Conservation (phyloP, 2,797 vertebrate species). For the Oophaga sylvatica region DNA sequence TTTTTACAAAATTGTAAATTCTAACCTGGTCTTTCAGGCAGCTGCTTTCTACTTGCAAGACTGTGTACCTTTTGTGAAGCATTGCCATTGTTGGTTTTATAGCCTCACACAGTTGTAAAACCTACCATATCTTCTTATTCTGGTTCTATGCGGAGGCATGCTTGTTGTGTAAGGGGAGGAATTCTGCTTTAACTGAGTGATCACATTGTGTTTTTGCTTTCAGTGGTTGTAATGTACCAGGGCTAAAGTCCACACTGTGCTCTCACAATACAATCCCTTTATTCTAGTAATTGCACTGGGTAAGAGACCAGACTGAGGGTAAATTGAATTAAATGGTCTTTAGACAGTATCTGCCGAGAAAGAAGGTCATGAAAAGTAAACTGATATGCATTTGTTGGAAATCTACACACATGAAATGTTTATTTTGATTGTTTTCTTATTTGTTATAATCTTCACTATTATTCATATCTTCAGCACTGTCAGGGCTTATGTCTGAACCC, state of each 20-base stretch:
- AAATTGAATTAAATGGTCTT: not conserved
- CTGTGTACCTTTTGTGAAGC: not conserved
- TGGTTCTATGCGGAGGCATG: not conserved
- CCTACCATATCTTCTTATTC: not conserved
- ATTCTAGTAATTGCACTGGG: not conserved
- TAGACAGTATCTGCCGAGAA: no score
- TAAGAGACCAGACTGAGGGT: not conserved
- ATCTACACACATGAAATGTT: no score
- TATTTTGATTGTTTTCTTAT: no score
- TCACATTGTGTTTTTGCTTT: not conserved
- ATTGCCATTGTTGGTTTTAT: not conserved
- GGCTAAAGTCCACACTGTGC: not conserved
- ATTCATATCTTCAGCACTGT: no score
- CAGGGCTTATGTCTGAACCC: no score
- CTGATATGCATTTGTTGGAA: no score
- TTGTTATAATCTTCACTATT: no score
- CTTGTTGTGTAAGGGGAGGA: not conserved
- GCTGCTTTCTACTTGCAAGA: not conserved
- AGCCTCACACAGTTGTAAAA: not conserved
- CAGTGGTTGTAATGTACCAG: not conserved
- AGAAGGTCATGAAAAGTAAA: not conserved
- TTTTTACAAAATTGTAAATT: not conserved
- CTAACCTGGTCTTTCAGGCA: not conserved
- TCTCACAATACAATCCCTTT: not conserved
- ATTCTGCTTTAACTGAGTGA: not conserved